phyloP scores from a whole-genome alignment of 2,888 invertebrate genomes.

The Orthonevra nobilis region DNA sequence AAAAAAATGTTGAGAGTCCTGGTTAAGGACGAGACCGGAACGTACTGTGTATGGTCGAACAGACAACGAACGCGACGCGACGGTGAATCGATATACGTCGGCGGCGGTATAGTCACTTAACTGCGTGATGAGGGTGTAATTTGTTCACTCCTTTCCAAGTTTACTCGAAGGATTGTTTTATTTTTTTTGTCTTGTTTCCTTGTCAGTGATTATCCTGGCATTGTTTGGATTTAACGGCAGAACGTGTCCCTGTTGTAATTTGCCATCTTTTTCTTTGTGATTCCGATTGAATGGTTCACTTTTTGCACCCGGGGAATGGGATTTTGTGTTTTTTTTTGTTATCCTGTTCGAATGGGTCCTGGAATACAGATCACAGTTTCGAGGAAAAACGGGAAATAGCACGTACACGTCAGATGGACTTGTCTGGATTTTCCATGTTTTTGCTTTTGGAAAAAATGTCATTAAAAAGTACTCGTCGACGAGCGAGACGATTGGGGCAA shows the following conservation, averaged over 20 bases:
- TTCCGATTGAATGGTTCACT: constrained; percentile 64
- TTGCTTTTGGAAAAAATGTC: constrained; percentile 54
- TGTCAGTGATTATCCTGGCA: constrained; percentile 59
- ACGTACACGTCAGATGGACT: constrained; percentile 67
- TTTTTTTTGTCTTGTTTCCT: neutral
- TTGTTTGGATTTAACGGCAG: constrained; percentile 58
- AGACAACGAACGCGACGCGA: constrained; percentile 12
- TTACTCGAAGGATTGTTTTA: constrained; percentile 19
- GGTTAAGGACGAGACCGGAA: constrained; percentile 1
- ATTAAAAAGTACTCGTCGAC: constrained; percentile 64
- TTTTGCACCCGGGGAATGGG: constrained; percentile 12
- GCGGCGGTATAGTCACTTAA: constrained; percentile 51
- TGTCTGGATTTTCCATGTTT: constrained; percentile 27
- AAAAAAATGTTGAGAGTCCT: constrained; percentile 1
- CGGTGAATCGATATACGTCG: constrained; percentile 28
- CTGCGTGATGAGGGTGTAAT: constrained; percentile 66
- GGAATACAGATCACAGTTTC: constrained; percentile 49
- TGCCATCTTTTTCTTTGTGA: constrained; percentile 70
- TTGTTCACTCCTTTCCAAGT: constrained; percentile 51
- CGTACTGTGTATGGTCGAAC: constrained; percentile 13
- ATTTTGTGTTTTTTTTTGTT: constrained; percentile 3
- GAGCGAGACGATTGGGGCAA: constrained; percentile 17
- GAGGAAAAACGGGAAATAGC: constrained; percentile 56
- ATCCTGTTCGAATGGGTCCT: constrained; percentile 2
- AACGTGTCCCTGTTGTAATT: constrained; percentile 68